phyloP scores from a whole-genome alignment of 2,797 vertebrate genomes.

The Lithobates sylvaticus region DNA sequence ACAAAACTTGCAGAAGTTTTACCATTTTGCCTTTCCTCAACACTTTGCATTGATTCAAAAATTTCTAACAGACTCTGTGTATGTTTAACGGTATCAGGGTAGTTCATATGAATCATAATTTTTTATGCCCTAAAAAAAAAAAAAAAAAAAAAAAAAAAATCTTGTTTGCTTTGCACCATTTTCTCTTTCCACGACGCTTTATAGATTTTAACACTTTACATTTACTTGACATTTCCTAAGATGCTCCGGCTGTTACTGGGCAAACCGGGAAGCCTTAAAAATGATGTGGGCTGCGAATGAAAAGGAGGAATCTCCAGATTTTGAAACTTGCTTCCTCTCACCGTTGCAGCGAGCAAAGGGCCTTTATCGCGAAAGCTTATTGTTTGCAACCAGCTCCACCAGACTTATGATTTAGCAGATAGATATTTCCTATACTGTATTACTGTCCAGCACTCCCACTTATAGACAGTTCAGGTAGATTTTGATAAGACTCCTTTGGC shows the following conservation, averaged over 20 bases:
- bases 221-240: background rate
- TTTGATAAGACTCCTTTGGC: too few species aligned
- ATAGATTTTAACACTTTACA: background rate
- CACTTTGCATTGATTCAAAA: too few species aligned
- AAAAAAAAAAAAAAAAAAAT: too few species aligned
- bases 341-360: background rate
- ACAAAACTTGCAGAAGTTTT: too few species aligned
- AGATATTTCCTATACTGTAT: background rate
- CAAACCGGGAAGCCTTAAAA: background rate
- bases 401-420: background rate
- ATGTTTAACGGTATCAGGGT: too few species aligned
- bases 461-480: too few species aligned
- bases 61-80: too few species aligned
- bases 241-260: background rate
- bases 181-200: background rate
- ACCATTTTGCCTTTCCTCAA: too few species aligned
- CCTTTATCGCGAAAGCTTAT: background rate
- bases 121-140: too few species aligned
- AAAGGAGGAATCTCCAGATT: background rate
- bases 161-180: background rate
- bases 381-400: background rate
- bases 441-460: background rate
- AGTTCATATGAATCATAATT: too few species aligned
- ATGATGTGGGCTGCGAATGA: background rate
- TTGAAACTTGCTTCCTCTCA: background rate